A percentile compares a stretch with the other conserved stretches of the same genome.
phyloP scores from a whole-genome alignment of 2,797 vertebrate species.

The Poeciliopsis infans region DNA sequence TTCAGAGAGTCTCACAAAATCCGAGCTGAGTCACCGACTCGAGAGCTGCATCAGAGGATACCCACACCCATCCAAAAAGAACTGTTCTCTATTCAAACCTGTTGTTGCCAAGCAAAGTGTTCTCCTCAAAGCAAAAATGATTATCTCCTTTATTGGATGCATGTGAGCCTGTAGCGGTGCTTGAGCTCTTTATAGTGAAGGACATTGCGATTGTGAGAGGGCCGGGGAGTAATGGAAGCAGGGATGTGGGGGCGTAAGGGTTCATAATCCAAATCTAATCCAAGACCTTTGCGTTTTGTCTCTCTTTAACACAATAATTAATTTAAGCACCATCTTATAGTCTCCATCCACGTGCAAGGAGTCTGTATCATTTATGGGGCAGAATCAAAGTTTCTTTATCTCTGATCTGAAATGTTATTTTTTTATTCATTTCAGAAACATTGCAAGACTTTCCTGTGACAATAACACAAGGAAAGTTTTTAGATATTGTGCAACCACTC shows the following conservation, averaged over 20 bases:
- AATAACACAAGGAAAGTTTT: background rate
- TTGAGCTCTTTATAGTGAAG: conserved; percentile 33
- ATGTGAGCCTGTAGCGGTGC: conserved; percentile 13
- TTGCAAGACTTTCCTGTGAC: background rate
- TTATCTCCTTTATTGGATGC: background rate
- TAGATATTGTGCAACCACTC: background rate
- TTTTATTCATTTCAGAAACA: background rate
- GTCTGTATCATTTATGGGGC: background rate
- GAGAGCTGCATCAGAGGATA: conserved; percentile 6
- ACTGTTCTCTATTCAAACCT: conserved; percentile 16
- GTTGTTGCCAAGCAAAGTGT: background rate
- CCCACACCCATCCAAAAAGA: conserved; percentile 2
- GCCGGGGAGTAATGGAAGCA: background rate
- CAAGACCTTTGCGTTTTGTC: background rate
- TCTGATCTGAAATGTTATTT: background rate
- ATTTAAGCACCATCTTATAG: background rate
- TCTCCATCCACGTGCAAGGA: background rate
- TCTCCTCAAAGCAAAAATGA: background rate
- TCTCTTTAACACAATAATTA: background rate
- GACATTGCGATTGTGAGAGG: conserved; percentile 24
- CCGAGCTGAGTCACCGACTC: conserved; percentile 48
- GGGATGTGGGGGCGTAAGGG: conserved; percentile 1
- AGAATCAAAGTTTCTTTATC: background rate
- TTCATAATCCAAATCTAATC: conserved; percentile 44
- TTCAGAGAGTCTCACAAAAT: conserved; percentile 41